Conservation (phyloP, 2,797 vertebrate species). For the Eulemur albifrons region DNA sequence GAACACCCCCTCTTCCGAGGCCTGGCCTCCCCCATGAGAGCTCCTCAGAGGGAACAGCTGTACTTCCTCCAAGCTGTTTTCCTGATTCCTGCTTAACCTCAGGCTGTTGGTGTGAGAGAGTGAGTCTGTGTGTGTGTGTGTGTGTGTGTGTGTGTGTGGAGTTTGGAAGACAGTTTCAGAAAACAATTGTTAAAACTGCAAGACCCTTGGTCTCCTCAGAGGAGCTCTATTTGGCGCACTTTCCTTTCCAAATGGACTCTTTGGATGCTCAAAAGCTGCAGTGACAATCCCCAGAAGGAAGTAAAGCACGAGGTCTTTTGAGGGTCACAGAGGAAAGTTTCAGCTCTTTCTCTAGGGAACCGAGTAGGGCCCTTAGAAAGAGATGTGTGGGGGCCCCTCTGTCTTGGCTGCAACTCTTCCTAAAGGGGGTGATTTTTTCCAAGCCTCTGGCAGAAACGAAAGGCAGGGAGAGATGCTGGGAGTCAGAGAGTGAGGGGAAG, state of each 20-base stretch:
- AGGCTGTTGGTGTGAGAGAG: neutral
- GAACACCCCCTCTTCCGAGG: constrained; percentile 21
- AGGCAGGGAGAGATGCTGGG: neutral
- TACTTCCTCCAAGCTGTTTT: constrained; percentile 56
- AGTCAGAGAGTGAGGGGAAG: neutral
- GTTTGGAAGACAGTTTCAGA: constrained; percentile 1
- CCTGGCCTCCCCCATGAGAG: neutral
- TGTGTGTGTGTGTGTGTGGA: neutral
- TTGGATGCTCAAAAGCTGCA: neutral
- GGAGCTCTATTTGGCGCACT: neutral
- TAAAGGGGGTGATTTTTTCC: neutral
- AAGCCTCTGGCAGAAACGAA: neutral
- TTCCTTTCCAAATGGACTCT: neutral
- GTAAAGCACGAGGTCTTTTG: neutral
- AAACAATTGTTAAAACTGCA: neutral
- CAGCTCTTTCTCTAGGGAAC: neutral
- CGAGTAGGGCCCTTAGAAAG: neutral
- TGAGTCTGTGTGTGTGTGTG: neutral
- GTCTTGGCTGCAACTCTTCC: neutral
- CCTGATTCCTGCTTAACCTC: constrained; percentile 13
- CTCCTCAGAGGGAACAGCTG: constrained; percentile 62
- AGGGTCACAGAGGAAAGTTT: neutral
- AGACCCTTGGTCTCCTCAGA: neutral
- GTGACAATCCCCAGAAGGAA: neutral
- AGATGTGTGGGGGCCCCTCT: neutral